These are phyloP conservation scores for Nomada fabriciana DNA, from an alignment of 2,888 invertebrate species.

Conservation along the genomic window DNA sequence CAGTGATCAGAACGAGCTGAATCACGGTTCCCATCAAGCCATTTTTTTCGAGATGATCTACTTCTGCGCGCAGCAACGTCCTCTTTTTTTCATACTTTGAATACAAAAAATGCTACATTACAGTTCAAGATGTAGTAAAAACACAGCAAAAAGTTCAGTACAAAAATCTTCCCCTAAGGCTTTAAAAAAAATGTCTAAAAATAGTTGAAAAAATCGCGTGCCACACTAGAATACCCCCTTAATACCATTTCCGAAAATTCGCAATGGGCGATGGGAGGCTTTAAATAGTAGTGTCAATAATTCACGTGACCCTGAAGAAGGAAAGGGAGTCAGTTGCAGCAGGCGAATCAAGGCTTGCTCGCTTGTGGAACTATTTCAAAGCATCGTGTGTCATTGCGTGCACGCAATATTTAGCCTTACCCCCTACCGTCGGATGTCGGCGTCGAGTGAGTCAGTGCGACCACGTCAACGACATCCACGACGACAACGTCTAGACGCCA, in stretches of 20 bases:
- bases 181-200: too few relatives aligned
- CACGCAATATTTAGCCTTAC: conserved; percentile 81
- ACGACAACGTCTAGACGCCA: conserved; percentile 76
- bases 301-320: conserved; percentile 60
- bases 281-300: conserved; percentile 41
- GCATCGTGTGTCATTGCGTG: conserved; percentile 79
- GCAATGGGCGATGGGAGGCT: background rate
- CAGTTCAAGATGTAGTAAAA: too few relatives aligned
- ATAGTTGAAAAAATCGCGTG: too few relatives aligned
- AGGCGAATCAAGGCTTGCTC: conserved; percentile 68
- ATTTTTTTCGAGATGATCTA: too few relatives aligned
- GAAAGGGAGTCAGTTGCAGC: conserved; percentile 55
- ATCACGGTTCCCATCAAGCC: too few relatives aligned
- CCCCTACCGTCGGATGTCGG: conserved; percentile 66
- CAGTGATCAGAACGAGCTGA: too few relatives aligned
- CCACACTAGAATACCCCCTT: too few relatives aligned
- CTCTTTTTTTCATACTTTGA: too few relatives aligned
- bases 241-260: background rate
- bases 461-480: conserved; percentile 68
- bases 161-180: too few relatives aligned
- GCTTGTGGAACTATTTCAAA: conserved; percentile 77
- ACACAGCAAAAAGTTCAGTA: too few relatives aligned
- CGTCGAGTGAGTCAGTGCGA: conserved; percentile 79
- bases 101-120: too few relatives aligned
- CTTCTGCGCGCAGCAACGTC: too few relatives aligned